Base-by-base conservation (phyloP, 2,113 vertebrate species). In the Eclectus roratus region DNA sequence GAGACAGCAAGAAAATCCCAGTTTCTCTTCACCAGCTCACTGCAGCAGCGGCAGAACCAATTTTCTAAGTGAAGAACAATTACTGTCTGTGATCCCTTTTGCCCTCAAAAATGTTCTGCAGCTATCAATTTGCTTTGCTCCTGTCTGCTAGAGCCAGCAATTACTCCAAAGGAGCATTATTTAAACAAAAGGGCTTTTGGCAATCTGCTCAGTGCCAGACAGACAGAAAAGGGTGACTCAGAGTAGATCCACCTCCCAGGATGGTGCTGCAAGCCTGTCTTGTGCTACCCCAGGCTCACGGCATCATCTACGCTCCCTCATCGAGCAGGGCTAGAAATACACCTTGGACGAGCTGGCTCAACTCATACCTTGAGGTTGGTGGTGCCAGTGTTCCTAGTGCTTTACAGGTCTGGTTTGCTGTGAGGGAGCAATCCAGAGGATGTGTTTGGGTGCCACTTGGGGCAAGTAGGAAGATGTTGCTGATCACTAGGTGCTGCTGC, bases 291-390 rank as follows among this genome's bases (percentile, higher is more conserved):
- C 39, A 25, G 63, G 11, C 29, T 58, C 17, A 5, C 9, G 41
- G 10, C 44, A 39, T 37, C 0, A 0, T 17, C 29, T 15, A 15
- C 0, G 0, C 39, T 25, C 27, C 43, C 23, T 19, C 12, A 35
- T 5, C 0, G 0, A 81, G 68, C 4, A 1, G 23, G 43, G 20
- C 49, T 64, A 41, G 39, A 71, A 76, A 47, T 3, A 13, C 1
- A 0, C 4, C 4, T 31, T 39, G 63, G 35, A 76, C 23, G 8
- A 15, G 31, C 1, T 56, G 69, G 47, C 49, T 83, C 55, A 23
- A 31, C 41, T 27, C 64, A 28, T 13, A 39, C 25, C 63, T 70
- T 7, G n/a, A 50, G 56, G 56, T 1, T 37, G 56, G 49, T 0
- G 1, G 25, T 28, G 52, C 56, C 3, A 5, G 37, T 8, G 44